phyloP scores from a whole-genome alignment of 1,140 invertebrate species.

The Agraylea sexmaculata region DNA sequence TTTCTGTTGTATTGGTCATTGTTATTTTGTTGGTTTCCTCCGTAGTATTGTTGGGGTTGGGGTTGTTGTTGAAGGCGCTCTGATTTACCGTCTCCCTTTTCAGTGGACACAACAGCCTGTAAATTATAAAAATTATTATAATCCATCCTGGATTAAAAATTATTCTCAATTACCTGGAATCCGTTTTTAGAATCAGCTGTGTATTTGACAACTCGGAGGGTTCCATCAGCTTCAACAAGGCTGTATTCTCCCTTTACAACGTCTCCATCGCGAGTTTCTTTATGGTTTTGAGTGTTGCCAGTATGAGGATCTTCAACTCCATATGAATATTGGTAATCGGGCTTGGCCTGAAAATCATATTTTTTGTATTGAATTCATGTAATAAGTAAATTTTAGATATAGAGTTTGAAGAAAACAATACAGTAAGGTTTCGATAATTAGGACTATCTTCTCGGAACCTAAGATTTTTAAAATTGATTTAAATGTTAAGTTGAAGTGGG shows the following conservation, averaged over 20 bases:
- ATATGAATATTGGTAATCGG: constrained; percentile 56
- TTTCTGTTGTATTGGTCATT: constrained; percentile 25
- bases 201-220: constrained; percentile 40
- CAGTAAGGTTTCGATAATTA: too few species aligned
- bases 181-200: constrained; percentile 43
- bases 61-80: constrained; percentile 26
- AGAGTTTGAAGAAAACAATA: too few species aligned
- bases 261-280: constrained; percentile 56
- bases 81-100: constrained; percentile 25
- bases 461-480: too few species aligned
- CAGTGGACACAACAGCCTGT: constrained; percentile 35
- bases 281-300: constrained; percentile 56
- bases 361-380: neutral
- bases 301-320: constrained; percentile 56
- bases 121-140: constrained; percentile 13
- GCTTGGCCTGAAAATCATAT: constrained; percentile 40
- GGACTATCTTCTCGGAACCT: too few species aligned
- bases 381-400: too few species aligned
- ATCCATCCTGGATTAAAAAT: neutral
- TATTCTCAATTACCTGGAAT: constrained; percentile 28
- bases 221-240: constrained; percentile 40
- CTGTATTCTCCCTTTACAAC: constrained; percentile 56
- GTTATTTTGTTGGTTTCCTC: constrained; percentile 25
- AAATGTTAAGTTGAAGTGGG: too few species aligned
- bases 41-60: constrained; percentile 24